phyloP scores from a whole-genome alignment of 2,113 vertebrate genomes.

The Hemibagrus wyckioides region DNA sequence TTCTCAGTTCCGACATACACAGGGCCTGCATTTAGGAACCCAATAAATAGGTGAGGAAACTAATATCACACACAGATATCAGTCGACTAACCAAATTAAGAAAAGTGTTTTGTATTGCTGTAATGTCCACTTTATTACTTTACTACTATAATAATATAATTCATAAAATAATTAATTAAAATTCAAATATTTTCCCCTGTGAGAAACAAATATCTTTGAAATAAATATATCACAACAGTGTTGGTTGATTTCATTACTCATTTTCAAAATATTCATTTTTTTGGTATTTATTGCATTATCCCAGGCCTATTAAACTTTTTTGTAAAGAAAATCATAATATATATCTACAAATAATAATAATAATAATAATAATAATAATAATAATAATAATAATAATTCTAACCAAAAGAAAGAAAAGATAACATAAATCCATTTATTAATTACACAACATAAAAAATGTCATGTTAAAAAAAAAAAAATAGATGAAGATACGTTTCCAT shows the following conservation, averaged over 20 bases:
- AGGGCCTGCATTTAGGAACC: not conserved
- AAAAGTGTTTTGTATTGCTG: not conserved
- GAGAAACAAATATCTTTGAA: not conserved
- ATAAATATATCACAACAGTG: slow-evolving; percentile 7
- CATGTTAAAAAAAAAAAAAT: not conserved
- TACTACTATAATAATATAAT: not conserved
- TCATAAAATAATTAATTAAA: not conserved
- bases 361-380: not conserved
- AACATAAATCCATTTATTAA: too few relatives aligned
- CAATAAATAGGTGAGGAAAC: not conserved
- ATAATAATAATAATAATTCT: not conserved
- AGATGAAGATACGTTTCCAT: slow-evolving; percentile 1
- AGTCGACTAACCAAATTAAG: not conserved
- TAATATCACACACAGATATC: not conserved
- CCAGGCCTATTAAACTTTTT: not conserved
- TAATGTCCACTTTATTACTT: not conserved
- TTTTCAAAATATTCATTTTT: not conserved
- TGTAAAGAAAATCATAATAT: not conserved
- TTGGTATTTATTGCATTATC: not conserved
- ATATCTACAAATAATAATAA: not conserved
- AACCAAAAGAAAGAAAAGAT: not conserved
- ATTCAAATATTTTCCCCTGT: not conserved
- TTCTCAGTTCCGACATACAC: not conserved
- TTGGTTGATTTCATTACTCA: not conserved
- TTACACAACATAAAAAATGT: not conserved